Base-by-base conservation (phyloP, 1,140 invertebrate genomes). In the Acyrthosiphon pisum region DNA sequence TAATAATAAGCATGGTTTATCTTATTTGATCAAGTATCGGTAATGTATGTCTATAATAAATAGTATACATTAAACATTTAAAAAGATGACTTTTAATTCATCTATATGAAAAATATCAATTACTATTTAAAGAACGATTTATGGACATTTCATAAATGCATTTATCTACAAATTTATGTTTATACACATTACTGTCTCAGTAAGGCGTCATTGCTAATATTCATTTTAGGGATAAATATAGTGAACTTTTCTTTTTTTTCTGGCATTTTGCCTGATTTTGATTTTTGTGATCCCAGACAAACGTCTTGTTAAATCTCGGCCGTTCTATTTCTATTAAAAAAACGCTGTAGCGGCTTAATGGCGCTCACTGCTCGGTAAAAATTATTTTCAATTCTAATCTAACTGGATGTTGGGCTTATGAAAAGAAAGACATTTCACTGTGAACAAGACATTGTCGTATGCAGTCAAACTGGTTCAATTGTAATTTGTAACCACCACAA, bases 401-500 rank as follows among this genome's bases (percentile, higher is more conserved):
- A 41, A 84, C 37, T 84, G 23, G 14, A 84, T 41, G 83, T 41
- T 14, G 7, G 20, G 6, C 26, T 35, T 87, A 50, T n/a, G 30
- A 50, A 87, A n/a, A 87, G 30, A 87, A 87, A 87, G 46, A 87
- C 46, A 48, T 87, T 87, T 87, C 44, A 48, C 86, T n/a, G 84
- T 46, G 84, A 46, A 48, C 86, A 48, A 87, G 86, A 87, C n/a
- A 46, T 83, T 86, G 83, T 84, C 22, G 8, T 44, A 46, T 87
- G 86, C 7, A 50, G 86, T 87, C 86, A 87, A 87, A 87, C 86
- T 87, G 86, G 86, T 87, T 87, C 86, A 87, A 87, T 48, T 50
- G 44, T 87, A 20, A 44, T 37, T 48, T 87, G 30, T 87, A 46
- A 84, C 83, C 18, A 46, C n/a, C 41, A 48, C 26, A 48, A 46